Percentiles rank a stretch among this genome's conserved stretches.
These are phyloP conservation scores for Takifugu rubripes DNA, from an alignment of 2,797 vertebrate species.

Conservation along the genomic window DNA sequence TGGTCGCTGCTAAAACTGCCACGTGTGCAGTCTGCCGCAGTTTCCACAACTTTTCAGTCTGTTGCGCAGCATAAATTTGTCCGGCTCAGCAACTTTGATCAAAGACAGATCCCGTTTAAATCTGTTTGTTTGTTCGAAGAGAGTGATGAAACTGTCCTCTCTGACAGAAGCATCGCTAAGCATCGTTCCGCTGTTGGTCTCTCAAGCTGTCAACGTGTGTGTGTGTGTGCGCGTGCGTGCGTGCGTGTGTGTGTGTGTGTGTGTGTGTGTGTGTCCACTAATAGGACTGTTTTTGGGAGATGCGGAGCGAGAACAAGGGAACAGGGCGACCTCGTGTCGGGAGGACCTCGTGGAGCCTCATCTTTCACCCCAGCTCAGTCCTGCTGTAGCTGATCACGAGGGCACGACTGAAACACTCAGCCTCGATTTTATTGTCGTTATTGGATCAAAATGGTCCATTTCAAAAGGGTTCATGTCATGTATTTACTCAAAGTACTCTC, in stretches of 20 bases:
- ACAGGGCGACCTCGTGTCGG: no score
- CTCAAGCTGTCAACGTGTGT: neutral
- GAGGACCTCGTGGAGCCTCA: no score
- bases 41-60: constrained; percentile 13
- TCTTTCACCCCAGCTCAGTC: no score
- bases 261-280: neutral
- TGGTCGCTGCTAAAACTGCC: constrained; percentile 7
- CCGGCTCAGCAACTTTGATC: constrained; percentile 14
- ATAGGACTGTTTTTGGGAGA: no score
- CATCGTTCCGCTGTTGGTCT: neutral
- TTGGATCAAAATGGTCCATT: no score
- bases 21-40: constrained; percentile 23
- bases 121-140: constrained; percentile 13
- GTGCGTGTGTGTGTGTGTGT: neutral
- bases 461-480: no score
- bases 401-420: no score
- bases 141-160: constrained; percentile 18
- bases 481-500: no score
- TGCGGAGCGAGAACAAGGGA: no score
- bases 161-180: neutral
- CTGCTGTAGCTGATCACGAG: no score
- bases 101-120: constrained; percentile 12
- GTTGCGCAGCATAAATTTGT: constrained; percentile 15
- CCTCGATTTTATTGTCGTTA: no score
- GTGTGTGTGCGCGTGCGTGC: neutral